A percentile compares a stretch with the other conserved stretches of the same genome.
Evolutionary conservation across 1,140 invertebrate species (phyloP).

Genomic region (Cyphomyrmex costatus): DNA sequence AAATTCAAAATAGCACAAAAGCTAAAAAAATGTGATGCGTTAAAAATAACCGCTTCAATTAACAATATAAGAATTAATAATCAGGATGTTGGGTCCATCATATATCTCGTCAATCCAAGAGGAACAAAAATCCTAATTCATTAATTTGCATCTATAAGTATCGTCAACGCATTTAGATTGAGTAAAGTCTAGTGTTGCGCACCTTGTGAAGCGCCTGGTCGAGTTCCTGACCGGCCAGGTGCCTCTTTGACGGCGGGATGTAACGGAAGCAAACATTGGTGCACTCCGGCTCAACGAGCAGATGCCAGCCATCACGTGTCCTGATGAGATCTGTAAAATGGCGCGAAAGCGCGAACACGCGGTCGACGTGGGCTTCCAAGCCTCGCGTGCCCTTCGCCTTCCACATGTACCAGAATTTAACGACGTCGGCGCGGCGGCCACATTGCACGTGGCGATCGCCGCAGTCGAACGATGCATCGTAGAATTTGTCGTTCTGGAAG

Average conservation of each 20-base stretch:
- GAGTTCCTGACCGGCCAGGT: constrained; percentile 89
- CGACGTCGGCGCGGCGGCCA: constrained; percentile 96
- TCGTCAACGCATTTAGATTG: neutral
- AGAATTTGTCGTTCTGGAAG: constrained; percentile 99
- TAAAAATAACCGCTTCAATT: neutral
- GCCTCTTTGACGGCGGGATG: constrained; percentile 90
- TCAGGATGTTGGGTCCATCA: neutral
- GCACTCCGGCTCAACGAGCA: constrained; percentile 94
- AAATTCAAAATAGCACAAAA: neutral
- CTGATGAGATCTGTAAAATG: constrained; percentile 91
- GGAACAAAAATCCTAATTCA: neutral
- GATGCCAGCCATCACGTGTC: constrained; percentile 90
- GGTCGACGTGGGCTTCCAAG: constrained; percentile 93
- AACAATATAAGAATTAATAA: neutral
- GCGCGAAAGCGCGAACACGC: constrained; percentile 91
- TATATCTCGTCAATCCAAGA: neutral
- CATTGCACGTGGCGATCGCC: constrained; percentile 98
- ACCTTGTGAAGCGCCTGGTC: constrained; percentile 89
- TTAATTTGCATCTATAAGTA: neutral
- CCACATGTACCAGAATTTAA: constrained; percentile 99
- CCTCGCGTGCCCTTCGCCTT: constrained; percentile 96
- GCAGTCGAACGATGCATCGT: constrained; percentile 96
- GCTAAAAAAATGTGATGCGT: neutral
- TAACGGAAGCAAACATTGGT: constrained; percentile 99
- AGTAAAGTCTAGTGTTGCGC: neutral